A percentile compares a stretch with the other conserved stretches of the same genome.
phyloP scores from a whole-genome alignment of 2,113 vertebrate genomes.

The Pituophis catenifer region DNA sequence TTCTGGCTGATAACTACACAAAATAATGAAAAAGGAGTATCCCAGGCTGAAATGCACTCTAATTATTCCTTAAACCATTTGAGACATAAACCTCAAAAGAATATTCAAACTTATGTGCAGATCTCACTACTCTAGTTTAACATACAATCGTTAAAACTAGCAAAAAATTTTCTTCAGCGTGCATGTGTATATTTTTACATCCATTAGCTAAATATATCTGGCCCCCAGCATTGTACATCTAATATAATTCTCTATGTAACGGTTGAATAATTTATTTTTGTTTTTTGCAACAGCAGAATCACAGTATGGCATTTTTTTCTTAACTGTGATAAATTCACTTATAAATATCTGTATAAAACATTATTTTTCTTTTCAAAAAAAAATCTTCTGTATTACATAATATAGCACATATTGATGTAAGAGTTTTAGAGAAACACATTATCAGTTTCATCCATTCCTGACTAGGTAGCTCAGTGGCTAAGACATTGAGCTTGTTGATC shows the following conservation, averaged over 20 bases:
- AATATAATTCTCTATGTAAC: not conserved
- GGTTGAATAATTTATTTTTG: not conserved
- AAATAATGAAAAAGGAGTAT: not conserved
- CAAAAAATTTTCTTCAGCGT: not conserved
- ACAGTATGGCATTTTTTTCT: not conserved
- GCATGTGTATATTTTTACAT: not conserved
- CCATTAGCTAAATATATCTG: not conserved
- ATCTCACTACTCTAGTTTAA: not conserved
- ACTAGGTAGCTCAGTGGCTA: too few species aligned
- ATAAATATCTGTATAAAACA: not conserved
- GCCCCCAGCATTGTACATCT: not conserved
- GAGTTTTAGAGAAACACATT: not conserved
- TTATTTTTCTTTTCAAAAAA: not conserved
- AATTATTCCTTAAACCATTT: not conserved
- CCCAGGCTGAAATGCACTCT: not conserved
- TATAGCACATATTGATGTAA: not conserved
- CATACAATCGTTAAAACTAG: not conserved
- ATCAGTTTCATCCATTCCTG: not conserved
- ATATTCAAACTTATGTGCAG: not conserved
- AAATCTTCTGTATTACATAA: not conserved
- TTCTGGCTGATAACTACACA: not conserved
- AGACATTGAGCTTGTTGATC: too few species aligned
- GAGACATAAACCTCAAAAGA: not conserved
- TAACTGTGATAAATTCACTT: not conserved
- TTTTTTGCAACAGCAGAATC: not conserved